These are phyloP conservation scores for Cyaniris semiargus DNA, from an alignment of 2,888 invertebrate species.

Conservation along the genomic window DNA sequence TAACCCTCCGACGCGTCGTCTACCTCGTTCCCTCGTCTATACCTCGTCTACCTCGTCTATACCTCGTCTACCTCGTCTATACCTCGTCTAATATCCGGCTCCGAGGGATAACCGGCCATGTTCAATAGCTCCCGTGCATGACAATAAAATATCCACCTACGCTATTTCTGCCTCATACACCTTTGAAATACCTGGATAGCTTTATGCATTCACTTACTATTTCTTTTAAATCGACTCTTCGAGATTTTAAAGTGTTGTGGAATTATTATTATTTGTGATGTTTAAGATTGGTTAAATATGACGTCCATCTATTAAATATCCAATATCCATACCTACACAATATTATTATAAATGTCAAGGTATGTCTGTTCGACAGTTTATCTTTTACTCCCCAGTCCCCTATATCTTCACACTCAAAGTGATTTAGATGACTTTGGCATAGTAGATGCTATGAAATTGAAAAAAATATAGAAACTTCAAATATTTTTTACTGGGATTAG, in stretches of 20 bases:
- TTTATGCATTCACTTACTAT: background rate
- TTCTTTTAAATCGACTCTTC: background rate
- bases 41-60: slow-evolving; percentile 9
- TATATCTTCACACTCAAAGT: too few species aligned
- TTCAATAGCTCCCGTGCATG: slow-evolving; percentile 31
- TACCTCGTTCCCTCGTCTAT: background rate
- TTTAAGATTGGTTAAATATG: too few species aligned
- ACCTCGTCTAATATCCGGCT: slow-evolving; percentile 27
- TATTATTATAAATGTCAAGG: too few species aligned
- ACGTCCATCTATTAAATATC: too few species aligned
- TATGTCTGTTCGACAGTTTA: too few species aligned
- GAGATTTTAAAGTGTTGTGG: background rate
- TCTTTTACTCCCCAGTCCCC: too few species aligned
- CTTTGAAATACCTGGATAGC: slow-evolving; percentile 22
- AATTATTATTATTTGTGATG: background rate
- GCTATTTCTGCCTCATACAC: slow-evolving; percentile 29
- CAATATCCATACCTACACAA: too few species aligned
- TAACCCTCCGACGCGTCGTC: background rate
- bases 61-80: background rate
- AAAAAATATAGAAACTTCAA: too few species aligned
- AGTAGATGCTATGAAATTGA: too few species aligned
- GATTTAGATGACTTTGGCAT: too few species aligned
- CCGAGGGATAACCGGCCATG: slow-evolving; percentile 28
- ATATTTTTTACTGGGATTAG: too few species aligned
- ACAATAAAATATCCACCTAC: slow-evolving; percentile 33